These are phyloP conservation scores for Neomorphus geoffroyi DNA, from an alignment of 2,797 vertebrate genomes.

Conservation along the genomic window DNA sequence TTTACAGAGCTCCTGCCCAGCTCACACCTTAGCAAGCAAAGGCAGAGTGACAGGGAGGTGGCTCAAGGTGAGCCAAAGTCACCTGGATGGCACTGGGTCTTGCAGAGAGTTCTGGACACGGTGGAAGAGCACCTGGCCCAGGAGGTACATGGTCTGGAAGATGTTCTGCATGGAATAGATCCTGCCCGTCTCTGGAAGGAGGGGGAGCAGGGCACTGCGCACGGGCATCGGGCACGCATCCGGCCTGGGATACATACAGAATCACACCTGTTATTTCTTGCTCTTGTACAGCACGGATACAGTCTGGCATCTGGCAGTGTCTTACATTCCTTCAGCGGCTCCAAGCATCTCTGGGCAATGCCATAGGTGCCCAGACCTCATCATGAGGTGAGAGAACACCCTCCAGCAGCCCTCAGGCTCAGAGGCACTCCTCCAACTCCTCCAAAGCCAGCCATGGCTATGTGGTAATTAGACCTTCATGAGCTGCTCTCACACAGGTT, in stretches of 20 bases:
- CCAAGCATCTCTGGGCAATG: neutral
- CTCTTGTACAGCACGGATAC: accelerated
- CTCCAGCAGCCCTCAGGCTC: neutral
- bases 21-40: neutral
- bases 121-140: slow-evolving; percentile 45
- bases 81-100: slow-evolving; percentile 8
- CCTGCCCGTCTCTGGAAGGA: neutral
- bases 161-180: slow-evolving; percentile 63
- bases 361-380: accelerated
- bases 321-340: neutral
- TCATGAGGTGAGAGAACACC: neutral
- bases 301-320: neutral
- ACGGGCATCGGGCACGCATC: neutral
- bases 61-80: neutral
- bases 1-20: neutral
- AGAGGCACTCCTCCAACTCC: neutral
- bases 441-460: neutral
- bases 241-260: slow-evolving; percentile 22
- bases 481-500: neutral
- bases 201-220: neutral
- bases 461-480: neutral
- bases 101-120: slow-evolving; percentile 8
- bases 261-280: neutral
- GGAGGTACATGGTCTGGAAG: slow-evolving; percentile 44
- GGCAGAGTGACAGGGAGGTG: neutral